phyloP scores from a whole-genome alignment of 1,140 invertebrate genomes.

The Cryptotermes secundus region DNA sequence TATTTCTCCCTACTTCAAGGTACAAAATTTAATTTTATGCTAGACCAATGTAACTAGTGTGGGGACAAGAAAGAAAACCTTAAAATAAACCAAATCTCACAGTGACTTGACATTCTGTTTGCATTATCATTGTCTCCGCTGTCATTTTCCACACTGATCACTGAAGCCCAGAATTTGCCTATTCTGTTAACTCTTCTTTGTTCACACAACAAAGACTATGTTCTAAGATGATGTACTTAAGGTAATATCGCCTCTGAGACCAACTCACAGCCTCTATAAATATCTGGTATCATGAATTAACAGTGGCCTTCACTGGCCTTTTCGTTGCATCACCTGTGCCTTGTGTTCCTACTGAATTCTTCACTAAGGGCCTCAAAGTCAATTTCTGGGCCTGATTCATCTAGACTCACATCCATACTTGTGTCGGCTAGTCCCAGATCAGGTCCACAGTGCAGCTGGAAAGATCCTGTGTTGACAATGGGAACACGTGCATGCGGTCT shows the following conservation, averaged over 20 bases:
- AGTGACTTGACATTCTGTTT: too few relatives aligned
- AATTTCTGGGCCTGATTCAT: constrained; percentile 32
- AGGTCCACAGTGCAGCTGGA: constrained; percentile 27
- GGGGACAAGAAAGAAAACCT: not conserved
- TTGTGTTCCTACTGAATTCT: constrained; percentile 34
- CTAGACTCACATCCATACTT: constrained; percentile 35
- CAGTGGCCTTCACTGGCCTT: not conserved
- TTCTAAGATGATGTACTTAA: too few relatives aligned
- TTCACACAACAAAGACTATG: too few relatives aligned
- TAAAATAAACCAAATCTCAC: not conserved
- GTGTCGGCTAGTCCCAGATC: constrained; percentile 1
- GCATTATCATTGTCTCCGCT: too few relatives aligned
- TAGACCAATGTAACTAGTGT: not conserved
- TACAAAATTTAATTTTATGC: not conserved
- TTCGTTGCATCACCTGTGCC: constrained; percentile 23
- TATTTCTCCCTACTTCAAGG: not conserved
- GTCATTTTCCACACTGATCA: too few relatives aligned
- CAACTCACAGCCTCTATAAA: not conserved
- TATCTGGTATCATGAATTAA: too few relatives aligned
- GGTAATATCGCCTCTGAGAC: not conserved
- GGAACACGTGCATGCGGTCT: not conserved
- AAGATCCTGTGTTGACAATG: not conserved
- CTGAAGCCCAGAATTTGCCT: too few relatives aligned
- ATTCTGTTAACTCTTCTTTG: too few relatives aligned
- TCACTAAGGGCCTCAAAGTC: constrained; percentile 37